These are phyloP conservation scores for Limnephilus auricula DNA, from an alignment of 2,888 invertebrate genomes.

Conservation along the genomic window DNA sequence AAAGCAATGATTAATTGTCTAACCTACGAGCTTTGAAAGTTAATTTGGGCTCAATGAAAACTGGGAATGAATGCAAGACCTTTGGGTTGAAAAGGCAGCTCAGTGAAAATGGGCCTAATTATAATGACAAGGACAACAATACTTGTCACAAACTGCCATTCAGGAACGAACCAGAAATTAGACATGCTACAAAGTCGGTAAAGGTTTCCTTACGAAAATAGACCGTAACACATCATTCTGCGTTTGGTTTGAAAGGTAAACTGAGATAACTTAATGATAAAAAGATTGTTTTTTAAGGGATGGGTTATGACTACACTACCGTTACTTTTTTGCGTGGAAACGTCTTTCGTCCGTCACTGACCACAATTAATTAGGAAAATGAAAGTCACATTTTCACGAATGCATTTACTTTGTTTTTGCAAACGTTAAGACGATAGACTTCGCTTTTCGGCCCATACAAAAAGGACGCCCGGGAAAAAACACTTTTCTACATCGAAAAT, in stretches of 20 bases:
- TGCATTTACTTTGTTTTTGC: no score
- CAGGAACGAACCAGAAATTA: not conserved
- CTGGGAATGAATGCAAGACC: not conserved
- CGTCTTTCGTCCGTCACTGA: no score
- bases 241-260: no score
- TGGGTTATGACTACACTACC: no score
- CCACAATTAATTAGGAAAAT: no score
- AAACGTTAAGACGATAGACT: no score
- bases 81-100: not conserved
- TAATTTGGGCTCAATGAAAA: not conserved
- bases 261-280: not conserved
- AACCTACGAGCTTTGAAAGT: not conserved
- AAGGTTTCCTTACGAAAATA: not conserved
- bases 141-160: not conserved
- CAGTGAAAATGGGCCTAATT: not conserved
- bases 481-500: no score
- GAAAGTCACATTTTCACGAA: no score
- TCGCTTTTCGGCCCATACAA: no score
- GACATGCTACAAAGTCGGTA: not conserved
- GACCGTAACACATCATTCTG: not conserved
- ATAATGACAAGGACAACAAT: not conserved
- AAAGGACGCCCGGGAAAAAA: no score
- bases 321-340: no score
- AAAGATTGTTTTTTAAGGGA: no score
- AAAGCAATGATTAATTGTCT: not conserved